Conservation (phyloP, 1,140 invertebrate genomes). For the Ceratina australensis region DNA sequence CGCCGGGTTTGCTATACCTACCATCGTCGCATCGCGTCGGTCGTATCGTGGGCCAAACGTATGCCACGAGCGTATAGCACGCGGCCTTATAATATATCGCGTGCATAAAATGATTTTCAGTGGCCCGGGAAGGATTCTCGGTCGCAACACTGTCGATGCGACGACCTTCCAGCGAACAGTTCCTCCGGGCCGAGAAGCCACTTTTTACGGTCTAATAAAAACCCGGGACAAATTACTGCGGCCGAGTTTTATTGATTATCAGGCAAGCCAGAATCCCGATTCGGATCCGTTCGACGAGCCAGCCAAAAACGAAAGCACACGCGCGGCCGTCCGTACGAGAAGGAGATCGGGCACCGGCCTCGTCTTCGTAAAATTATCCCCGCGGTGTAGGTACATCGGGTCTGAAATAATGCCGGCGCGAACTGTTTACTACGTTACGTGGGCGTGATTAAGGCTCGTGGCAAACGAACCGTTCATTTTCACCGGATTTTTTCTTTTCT, state of each 20-base stretch:
- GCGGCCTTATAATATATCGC: constrained; percentile 39
- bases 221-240: constrained; percentile 37
- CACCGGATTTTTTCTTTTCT: constrained; percentile 47
- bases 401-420: constrained; percentile 33
- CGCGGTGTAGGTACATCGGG: constrained; percentile 4
- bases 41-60: constrained; percentile 26
- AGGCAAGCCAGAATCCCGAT: background rate
- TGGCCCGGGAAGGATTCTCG: constrained; percentile 22
- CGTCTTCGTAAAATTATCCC: too few relatives aligned
- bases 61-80: constrained; percentile 11
- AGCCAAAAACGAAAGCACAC: background rate
- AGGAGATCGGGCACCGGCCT: background rate
- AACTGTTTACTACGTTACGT: constrained; percentile 31
- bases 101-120: constrained; percentile 38
- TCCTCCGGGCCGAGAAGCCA: background rate
- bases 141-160: background rate
- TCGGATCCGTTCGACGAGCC: background rate
- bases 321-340: background rate
- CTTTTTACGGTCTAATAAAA: constrained; percentile 36
- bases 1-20: constrained; percentile 27
- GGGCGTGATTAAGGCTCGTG: constrained; percentile 53
- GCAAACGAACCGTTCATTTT: constrained; percentile 56
- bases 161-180: background rate
- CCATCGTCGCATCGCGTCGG: constrained; percentile 9
- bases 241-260: constrained; percentile 36